Percentiles rank a stretch among this genome's conserved stretches.
phyloP scores from a whole-genome alignment of 2,888 invertebrate species.

The Melanophora roralis region DNA sequence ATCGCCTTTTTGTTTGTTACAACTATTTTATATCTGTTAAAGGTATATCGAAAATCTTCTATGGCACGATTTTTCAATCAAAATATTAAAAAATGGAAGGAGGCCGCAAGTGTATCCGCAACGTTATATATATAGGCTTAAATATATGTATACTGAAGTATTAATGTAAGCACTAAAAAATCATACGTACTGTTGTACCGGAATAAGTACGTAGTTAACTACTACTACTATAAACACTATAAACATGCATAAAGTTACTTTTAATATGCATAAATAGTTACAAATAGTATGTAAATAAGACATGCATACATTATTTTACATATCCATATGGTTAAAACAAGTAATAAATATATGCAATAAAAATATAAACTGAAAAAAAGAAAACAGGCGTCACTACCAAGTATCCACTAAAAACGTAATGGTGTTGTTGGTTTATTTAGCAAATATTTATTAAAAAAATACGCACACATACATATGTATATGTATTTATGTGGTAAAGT shows the following conservation, averaged over 20 bases:
- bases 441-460: slow-evolving; percentile 14
- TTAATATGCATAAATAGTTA: not conserved
- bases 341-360: slow-evolving; percentile 38
- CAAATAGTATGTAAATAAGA: not conserved
- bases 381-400: slow-evolving; percentile 13
- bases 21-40: too few relatives aligned
- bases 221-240: too few relatives aligned
- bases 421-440: slow-evolving; percentile 28
- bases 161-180: too few relatives aligned
- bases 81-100: too few relatives aligned
- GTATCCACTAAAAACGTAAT: slow-evolving; percentile 35
- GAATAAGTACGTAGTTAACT: slow-evolving; percentile 3
- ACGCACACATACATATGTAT: not conserved
- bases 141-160: too few relatives aligned
- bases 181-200: slow-evolving; percentile 54
- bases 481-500: not conserved
- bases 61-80: too few relatives aligned
- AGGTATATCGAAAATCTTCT: too few relatives aligned
- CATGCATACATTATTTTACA: not conserved
- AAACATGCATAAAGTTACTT: not conserved
- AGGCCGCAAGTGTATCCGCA: too few relatives aligned
- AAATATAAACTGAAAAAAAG: slow-evolving; percentile 17
- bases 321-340: not conserved
- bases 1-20: too few relatives aligned
- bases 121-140: too few relatives aligned